Evolutionary conservation across 1,140 invertebrate genomes (phyloP).

Genomic region (Bombus terrestris): DNA sequence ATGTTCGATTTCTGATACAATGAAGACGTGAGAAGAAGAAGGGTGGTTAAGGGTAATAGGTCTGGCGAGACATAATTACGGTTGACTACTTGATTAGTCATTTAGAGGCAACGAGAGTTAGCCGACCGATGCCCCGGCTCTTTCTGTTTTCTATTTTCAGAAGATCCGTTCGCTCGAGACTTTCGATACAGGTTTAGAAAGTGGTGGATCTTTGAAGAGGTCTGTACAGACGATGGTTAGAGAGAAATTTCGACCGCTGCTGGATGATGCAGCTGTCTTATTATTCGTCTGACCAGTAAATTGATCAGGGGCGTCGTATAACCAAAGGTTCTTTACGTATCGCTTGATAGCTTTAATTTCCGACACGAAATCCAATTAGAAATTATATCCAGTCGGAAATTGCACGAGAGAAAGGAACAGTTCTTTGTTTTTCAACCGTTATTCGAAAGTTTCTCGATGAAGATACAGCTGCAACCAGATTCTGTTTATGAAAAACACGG

Average conservation of each 20-base stretch:
- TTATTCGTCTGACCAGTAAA: slow-evolving; percentile 19
- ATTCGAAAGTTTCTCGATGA: background rate
- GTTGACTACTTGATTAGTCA: slow-evolving; percentile 47
- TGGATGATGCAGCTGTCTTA: slow-evolving; percentile 23
- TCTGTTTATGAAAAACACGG: background rate
- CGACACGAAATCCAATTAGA: background rate
- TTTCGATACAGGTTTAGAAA: slow-evolving; percentile 22
- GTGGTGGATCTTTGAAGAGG: background rate
- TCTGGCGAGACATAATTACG: slow-evolving; percentile 34
- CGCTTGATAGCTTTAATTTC: background rate
- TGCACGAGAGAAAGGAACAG: background rate
- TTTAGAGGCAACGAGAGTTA: slow-evolving; percentile 17
- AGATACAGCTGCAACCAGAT: no score
- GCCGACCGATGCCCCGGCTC: background rate
- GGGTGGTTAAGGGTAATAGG: background rate
- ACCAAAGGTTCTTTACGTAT: background rate
- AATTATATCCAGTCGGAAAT: background rate
- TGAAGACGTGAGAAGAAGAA: background rate
- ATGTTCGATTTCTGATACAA: background rate
- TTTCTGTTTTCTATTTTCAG: slow-evolving; percentile 30
- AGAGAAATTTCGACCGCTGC: background rate
- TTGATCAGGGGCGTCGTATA: background rate
- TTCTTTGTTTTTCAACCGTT: background rate
- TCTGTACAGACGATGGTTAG: background rate
- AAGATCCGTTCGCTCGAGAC: background rate